A percentile compares a stretch with the other conserved stretches of the same genome.
Evolutionary conservation across 2,888 invertebrate species (phyloP).

Genomic region (Colostygia pectinataria): DNA sequence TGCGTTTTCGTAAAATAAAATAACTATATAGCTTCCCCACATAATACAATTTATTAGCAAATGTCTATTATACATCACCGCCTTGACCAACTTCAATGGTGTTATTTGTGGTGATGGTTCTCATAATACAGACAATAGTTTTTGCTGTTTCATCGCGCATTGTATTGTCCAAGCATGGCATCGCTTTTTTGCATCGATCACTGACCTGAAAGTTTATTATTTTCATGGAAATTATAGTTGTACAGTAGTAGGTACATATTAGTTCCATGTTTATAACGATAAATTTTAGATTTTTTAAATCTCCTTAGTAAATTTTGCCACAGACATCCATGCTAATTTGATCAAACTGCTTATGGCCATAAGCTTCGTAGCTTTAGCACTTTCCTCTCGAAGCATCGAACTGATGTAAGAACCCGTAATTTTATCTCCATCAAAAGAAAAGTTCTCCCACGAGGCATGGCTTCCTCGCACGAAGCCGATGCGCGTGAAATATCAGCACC

Average conservation of each 20-base stretch:
- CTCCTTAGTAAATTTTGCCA: no score
- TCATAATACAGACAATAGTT: constrained; percentile 48
- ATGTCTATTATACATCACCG: no score
- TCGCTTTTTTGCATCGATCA: constrained; percentile 33
- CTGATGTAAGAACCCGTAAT: constrained; percentile 13
- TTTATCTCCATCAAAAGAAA: constrained; percentile 23
- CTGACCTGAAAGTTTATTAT: no score
- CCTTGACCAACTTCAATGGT: constrained; percentile 51
- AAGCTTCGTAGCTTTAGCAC: not conserved
- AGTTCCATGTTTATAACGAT: no score
- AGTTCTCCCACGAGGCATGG: constrained; percentile 30
- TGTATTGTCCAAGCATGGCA: constrained; percentile 40
- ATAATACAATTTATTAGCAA: no score
- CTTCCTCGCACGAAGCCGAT: constrained; percentile 33
- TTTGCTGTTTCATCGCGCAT: constrained; percentile 46
- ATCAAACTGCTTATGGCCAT: no score
- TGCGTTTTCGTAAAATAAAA: no score
- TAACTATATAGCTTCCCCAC: no score
- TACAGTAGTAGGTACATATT: no score
- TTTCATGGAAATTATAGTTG: no score
- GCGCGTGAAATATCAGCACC: constrained; percentile 45
- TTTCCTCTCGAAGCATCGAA: not conserved
- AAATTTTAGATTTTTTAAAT: no score
- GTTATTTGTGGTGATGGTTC: constrained; percentile 41
- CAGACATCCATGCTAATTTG: no score